A percentile compares a stretch with the other conserved stretches of the same genome.
Evolutionary conservation across 2,888 invertebrate genomes (phyloP).

Genomic region (Cataglyphis rosenhaueri): DNA sequence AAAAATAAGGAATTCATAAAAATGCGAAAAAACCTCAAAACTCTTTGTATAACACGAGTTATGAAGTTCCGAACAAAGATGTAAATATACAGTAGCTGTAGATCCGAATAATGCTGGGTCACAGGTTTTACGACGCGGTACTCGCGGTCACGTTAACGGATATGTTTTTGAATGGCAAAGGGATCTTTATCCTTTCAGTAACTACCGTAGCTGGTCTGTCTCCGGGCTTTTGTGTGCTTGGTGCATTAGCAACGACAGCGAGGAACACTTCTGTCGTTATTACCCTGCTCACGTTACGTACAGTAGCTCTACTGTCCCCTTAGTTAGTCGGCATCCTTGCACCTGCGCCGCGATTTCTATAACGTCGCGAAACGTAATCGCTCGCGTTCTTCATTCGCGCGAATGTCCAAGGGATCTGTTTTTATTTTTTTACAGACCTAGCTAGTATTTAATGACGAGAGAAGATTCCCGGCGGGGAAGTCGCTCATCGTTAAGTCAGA

Average conservation of each 20-base stretch:
- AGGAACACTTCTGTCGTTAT: conserved; percentile 63
- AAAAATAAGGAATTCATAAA: not conserved
- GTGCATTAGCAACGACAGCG: conserved; percentile 69
- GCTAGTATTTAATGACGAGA: conserved; percentile 4
- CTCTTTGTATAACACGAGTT: not conserved
- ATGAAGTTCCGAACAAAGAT: not conserved
- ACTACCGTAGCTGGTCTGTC: conserved; percentile 50
- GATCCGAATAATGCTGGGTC: conserved; percentile 4
- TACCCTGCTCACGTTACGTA: conserved; percentile 42
- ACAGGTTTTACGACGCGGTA: conserved; percentile 28
- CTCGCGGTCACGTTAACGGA: conserved; percentile 46
- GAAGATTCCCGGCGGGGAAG: not conserved
- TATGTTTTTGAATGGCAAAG: conserved; percentile 43
- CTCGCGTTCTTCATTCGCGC: conserved; percentile 14
- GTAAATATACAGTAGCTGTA: conserved; percentile 27
- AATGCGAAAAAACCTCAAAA: not conserved
- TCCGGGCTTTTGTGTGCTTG: conserved; percentile 61
- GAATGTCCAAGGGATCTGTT: not conserved
- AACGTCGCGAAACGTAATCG: conserved; percentile 44
- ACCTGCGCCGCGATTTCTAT: conserved; percentile 53
- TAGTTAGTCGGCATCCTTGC: conserved; percentile 31
- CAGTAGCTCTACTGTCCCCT: conserved; percentile 55
- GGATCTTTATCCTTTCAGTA: conserved; percentile 56
- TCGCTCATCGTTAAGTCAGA: conserved; percentile 7
- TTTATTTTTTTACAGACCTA: not conserved